Evolutionary conservation across 2,888 invertebrate genomes (phyloP), one percentile per base, ranked within the genome.

Genomic region (Meghimatium bilineatum): DNA sequence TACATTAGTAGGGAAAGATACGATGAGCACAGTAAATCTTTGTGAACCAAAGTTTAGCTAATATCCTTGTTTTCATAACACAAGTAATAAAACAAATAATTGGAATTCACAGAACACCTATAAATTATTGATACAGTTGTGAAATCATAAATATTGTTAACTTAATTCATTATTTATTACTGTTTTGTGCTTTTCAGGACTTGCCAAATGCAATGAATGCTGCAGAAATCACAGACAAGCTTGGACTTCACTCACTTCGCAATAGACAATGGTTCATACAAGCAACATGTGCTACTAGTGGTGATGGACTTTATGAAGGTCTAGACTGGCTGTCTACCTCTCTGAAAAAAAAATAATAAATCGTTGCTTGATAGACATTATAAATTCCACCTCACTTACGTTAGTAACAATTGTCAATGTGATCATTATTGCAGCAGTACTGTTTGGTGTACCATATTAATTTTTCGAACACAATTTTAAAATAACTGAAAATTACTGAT

Each of bases 161-260:
- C n/a, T n/a, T n/a, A n/a, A n/a, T 44, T 23, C 6, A n/a, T 26
- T n/a, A 63, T 63, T n/a, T 26, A 63, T 63, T 1, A 63, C 60
- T 10, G 8, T 63, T 63, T n/a, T 63, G n/a, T 63, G 1, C 29
- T 75, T 72, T 78, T 67, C 93, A 98, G 97, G 99, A 99, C 96
- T 96, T 99, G 95, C 99, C 99, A 93, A 99, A 99, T 95, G 99
- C 99, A 92, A 99, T 99, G 99, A 99, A 98, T 94, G 99, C 99
- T 89, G 99, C 99, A 88, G 99, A 99, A 95, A 98, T 99, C 92
- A 99, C 99, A 92, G 99, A 99, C 95, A 99, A 99, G 96, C 95
- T 99, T 94, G 98, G 98, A 88, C 96, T 99, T 94, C 99, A 99
- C 95, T 97, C 98, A 93, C 95, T 99, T 94, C 96, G 99, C 94